Conservation (phyloP, 2,797 vertebrate genomes). For the Phataginus tetradactyla region DNA sequence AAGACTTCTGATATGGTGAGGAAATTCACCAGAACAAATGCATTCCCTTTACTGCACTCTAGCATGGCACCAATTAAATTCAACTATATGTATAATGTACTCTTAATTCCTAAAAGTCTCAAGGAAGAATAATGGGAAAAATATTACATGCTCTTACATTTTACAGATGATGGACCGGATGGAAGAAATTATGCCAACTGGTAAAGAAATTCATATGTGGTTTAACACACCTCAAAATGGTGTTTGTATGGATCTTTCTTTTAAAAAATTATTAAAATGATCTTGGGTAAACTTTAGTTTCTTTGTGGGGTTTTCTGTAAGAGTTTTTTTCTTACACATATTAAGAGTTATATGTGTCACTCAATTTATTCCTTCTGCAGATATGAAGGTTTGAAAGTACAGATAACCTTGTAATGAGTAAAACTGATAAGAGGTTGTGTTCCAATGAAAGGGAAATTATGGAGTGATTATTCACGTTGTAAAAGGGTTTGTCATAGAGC, state of each 20-base stretch:
- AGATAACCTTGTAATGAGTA: slow-evolving; percentile 61
- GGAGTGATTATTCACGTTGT: slow-evolving; percentile 63
- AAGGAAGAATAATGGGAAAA: slow-evolving; percentile 67
- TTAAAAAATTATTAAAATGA: slow-evolving; percentile 43
- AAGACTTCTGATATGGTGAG: slow-evolving; percentile 30
- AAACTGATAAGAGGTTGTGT: slow-evolving; percentile 59
- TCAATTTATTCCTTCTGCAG: slow-evolving; percentile 45
- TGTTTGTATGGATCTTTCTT: slow-evolving; percentile 59
- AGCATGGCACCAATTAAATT: slow-evolving; percentile 67
- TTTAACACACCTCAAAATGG: slow-evolving; percentile 59
- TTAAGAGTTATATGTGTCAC: not conserved
- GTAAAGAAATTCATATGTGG: slow-evolving; percentile 66
- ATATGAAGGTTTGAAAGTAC: slow-evolving; percentile 51
- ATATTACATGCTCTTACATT: slow-evolving; percentile 58
- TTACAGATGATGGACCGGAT: slow-evolving; percentile 57
- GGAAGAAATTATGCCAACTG: slow-evolving; percentile 56
- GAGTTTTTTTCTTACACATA: too few species aligned
- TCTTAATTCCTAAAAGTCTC: slow-evolving; percentile 68
- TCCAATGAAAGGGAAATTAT: slow-evolving; percentile 60
- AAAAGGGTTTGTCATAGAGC: slow-evolving; percentile 53
- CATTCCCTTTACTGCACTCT: slow-evolving; percentile 58
- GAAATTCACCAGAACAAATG: slow-evolving; percentile 66
- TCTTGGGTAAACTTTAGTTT: slow-evolving; percentile 47
- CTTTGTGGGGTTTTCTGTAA: not conserved
- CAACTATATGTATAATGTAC: slow-evolving; percentile 60